Evolutionary conservation across 2,797 vertebrate species (phyloP).

Genomic region (Nyctalus aviator): DNA sequence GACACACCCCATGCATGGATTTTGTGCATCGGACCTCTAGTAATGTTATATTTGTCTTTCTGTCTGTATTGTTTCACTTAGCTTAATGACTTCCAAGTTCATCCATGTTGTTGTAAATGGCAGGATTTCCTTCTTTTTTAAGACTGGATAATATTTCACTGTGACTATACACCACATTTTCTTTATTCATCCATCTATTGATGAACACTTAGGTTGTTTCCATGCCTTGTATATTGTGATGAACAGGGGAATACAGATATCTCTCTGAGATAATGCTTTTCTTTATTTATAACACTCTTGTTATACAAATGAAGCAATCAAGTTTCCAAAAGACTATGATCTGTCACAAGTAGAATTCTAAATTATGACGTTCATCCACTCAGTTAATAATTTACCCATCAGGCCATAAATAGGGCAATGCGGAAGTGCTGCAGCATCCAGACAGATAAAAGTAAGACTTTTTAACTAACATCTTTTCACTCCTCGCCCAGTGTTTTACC

Average conservation of each 20-base stretch:
- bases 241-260: not conserved
- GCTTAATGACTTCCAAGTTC: not conserved
- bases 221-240: not conserved
- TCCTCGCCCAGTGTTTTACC: not conserved
- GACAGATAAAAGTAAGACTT: not conserved
- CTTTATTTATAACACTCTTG: not conserved
- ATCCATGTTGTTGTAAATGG: not conserved
- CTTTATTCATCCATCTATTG: not conserved
- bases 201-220: not conserved
- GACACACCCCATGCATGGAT: too few relatives aligned
- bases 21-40: too few relatives aligned
- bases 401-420: not conserved
- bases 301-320: not conserved
- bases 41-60: not conserved
- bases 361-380: slow-evolving; percentile 4
- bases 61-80: not conserved
- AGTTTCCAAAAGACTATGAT: not conserved
- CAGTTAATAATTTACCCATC: not conserved
- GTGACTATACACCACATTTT: not conserved
- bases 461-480: not conserved
- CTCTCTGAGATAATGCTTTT: not conserved
- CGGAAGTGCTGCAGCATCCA: not conserved
- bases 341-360: slow-evolving; percentile 7
- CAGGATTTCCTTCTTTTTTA: not conserved
- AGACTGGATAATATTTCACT: not conserved